Evolutionary conservation across 2,797 vertebrate genomes (phyloP).

Genomic region (Liparis tanakae): DNA sequence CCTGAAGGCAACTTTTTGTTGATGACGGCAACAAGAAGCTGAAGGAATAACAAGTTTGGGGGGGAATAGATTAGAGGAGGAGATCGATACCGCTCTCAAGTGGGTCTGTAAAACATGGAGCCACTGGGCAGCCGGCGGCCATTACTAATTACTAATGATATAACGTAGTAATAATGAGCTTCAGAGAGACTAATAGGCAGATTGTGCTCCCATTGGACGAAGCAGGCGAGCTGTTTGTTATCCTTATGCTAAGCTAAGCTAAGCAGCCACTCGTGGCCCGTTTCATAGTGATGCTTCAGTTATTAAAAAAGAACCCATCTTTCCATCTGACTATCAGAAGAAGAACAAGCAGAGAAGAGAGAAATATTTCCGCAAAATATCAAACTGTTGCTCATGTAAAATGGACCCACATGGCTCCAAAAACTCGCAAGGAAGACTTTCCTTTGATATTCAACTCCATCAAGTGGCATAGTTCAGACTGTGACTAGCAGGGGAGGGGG

Average conservation of each 20-base stretch:
- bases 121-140: not conserved
- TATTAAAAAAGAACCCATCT: not conserved
- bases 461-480: not conserved
- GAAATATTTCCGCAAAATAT: not conserved
- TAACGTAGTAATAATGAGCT: not conserved
- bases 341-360: not conserved
- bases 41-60: not conserved
- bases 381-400: not conserved
- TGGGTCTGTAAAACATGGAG: not conserved
- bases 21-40: not conserved
- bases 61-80: slow-evolving; percentile 1
- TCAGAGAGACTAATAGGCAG: not conserved
- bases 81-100: not conserved
- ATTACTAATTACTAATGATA: slow-evolving; percentile 1
- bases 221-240: not conserved
- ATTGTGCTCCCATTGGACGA: not conserved
- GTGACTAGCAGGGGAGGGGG: not conserved
- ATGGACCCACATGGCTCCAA: not conserved
- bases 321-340: not conserved
- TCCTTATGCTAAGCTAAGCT: not conserved
- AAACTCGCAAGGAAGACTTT: not conserved
- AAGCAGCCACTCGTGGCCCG: not conserved
- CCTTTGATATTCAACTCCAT: not conserved
- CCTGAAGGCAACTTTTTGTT: slow-evolving; percentile 12
- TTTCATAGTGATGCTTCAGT: not conserved